These are phyloP conservation scores for Rhorus exstirpatorius DNA, from an alignment of 2,888 invertebrate genomes.

Conservation along the genomic window DNA sequence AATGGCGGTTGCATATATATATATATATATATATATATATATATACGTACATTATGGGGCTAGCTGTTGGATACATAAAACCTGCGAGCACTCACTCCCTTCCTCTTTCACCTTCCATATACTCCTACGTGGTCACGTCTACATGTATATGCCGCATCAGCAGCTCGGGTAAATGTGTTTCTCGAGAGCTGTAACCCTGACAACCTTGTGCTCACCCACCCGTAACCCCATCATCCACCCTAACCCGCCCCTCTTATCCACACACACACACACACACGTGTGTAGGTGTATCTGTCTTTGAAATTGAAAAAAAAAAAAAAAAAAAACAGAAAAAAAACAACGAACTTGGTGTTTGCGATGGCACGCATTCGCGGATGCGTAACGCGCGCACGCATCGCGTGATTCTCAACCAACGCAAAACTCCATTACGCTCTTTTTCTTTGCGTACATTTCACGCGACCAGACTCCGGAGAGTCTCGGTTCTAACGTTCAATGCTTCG, in stretches of 20 bases:
- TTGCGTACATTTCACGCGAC: conserved; percentile 4
- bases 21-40: neutral
- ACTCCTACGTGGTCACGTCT: conserved; percentile 31
- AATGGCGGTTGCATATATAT: conserved; percentile 77
- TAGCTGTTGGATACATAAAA: conserved; percentile 30
- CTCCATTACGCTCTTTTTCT: neutral
- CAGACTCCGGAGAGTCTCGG: neutral
- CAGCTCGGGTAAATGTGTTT: conserved; percentile 79
- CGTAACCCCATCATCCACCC: conserved; percentile 77
- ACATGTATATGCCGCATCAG: conserved; percentile 59
- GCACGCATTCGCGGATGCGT: conserved; percentile 65
- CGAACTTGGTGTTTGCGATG: conserved; percentile 45
- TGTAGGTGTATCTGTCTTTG: conserved; percentile 20
- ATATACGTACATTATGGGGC: too few relatives aligned
- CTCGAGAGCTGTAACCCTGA: conserved; percentile 85
- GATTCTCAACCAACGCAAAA: conserved; percentile 34
- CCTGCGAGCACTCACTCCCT: conserved; percentile 27
- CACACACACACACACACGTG: conserved; percentile 1
- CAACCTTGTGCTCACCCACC: conserved; percentile 85
- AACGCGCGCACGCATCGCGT: conserved; percentile 69
- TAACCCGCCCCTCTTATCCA: conserved; percentile 50
- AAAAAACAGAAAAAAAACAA: conserved; percentile 4
- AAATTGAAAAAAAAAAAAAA: conserved; percentile 14
- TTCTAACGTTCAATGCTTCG: too few relatives aligned
- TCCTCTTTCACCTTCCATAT: conserved; percentile 30